phyloP scores from a whole-genome alignment of 1,140 invertebrate species.

The Zaprionus ghesquierei region DNA sequence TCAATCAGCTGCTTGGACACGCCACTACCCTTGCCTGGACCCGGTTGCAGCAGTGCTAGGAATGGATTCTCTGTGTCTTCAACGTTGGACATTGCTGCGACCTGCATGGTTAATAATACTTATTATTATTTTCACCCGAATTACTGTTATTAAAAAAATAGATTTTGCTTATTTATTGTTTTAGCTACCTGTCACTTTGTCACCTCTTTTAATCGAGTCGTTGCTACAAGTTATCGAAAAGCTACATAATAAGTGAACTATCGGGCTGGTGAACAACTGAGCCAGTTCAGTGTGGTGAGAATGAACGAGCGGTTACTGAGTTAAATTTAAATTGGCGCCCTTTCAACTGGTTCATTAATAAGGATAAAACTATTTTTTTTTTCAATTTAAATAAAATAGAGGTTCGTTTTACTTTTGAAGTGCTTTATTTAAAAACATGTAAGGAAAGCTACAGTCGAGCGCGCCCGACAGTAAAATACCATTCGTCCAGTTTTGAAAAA shows the following conservation, averaged over 20 bases:
- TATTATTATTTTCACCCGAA: not conserved
- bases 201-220: constrained; percentile 7
- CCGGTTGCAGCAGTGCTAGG: constrained; percentile 61
- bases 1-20: constrained; percentile 69
- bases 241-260: not conserved
- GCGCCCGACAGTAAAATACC: too few relatives aligned
- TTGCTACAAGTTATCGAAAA: not conserved
- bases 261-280: not conserved
- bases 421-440: not conserved
- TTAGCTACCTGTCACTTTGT: constrained; percentile 44
- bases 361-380: not conserved
- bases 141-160: constrained; percentile 4
- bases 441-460: too few relatives aligned
- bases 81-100: constrained; percentile 52
- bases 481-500: too few relatives aligned
- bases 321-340: not conserved
- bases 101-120: not conserved
- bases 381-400: not conserved
- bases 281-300: not conserved
- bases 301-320: not conserved
- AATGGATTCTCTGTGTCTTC: constrained; percentile 67
- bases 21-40: constrained; percentile 35
- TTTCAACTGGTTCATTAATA: not conserved
- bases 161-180: constrained; percentile 1
- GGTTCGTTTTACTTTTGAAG: not conserved